Conservation (phyloP, 2,113 vertebrate genomes). For the Sorex fumeus region DNA sequence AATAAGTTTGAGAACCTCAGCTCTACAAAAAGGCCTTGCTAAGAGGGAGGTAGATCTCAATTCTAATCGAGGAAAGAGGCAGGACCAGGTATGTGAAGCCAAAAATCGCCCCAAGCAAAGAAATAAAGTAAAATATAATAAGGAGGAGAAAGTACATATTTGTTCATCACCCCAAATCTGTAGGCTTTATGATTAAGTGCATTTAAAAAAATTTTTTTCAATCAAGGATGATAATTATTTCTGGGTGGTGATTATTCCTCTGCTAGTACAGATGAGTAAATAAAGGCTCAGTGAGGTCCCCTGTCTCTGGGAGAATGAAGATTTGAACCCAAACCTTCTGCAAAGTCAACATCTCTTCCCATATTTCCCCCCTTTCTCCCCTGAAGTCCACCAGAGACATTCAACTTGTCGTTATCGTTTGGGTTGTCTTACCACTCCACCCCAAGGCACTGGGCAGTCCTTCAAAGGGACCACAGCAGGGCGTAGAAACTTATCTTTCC, state of each 20-base stretch:
- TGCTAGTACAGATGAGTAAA: not conserved
- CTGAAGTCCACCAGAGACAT: not conserved
- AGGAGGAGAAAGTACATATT: not conserved
- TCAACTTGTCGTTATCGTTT: not conserved
- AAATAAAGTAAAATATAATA: not conserved
- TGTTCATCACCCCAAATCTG: not conserved
- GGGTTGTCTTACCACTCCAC: not conserved
- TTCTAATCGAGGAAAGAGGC: not conserved
- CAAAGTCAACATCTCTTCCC: not conserved
- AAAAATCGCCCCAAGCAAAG: no score
- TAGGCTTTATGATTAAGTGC: not conserved
- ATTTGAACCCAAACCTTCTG: not conserved
- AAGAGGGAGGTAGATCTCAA: not conserved
- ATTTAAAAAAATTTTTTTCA: not conserved
- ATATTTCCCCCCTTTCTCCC: not conserved
- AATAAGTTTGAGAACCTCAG: no score
- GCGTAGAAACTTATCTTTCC: not conserved
- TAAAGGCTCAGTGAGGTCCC: not conserved
- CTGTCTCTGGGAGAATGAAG: not conserved
- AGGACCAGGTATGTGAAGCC: not conserved
- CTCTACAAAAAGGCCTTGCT: not conserved
- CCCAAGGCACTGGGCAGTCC: fast-evolving
- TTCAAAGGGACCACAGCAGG: not conserved
- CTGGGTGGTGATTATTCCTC: not conserved
- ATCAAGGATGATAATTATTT: not conserved